These are phyloP conservation scores for Paratilapia polleni DNA, from an alignment of 2,113 vertebrate species.

Conservation along the genomic window DNA sequence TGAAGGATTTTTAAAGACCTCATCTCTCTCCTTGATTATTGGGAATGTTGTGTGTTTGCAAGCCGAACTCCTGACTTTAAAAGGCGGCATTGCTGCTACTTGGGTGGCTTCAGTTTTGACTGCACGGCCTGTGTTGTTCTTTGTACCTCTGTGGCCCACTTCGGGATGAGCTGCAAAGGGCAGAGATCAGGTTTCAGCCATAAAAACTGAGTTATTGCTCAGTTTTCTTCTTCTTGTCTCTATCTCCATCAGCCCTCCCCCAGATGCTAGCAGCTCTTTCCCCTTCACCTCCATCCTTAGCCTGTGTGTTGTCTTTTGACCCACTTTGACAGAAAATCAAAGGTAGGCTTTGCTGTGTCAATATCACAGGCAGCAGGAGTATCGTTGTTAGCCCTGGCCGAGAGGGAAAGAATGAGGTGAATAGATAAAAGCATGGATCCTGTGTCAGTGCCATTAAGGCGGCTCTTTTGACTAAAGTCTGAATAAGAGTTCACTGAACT, in stretches of 20 bases:
- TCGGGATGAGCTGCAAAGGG: not conserved
- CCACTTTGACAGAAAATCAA: slow-evolving; percentile 52
- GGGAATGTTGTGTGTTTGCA: slow-evolving; percentile 27
- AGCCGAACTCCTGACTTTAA: slow-evolving; percentile 2
- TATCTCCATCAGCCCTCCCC: not conserved
- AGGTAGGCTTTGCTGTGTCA: slow-evolving; percentile 55
- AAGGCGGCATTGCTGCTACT: slow-evolving; percentile 40
- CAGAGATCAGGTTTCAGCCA: slow-evolving; percentile 34
- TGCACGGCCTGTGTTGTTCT: not conserved
- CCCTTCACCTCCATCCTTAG: not conserved
- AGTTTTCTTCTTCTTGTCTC: slow-evolving; percentile 7
- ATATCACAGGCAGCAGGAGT: slow-evolving; percentile 40
- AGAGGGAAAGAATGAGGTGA: slow-evolving; percentile 55
- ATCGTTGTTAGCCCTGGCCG: slow-evolving; percentile 3
- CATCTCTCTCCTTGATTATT: slow-evolving; percentile 39
- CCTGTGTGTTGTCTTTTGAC: slow-evolving; percentile 45
- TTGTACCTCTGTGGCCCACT: slow-evolving; percentile 5
- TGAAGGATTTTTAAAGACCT: slow-evolving; percentile 15
- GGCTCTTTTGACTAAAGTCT: slow-evolving; percentile 8
- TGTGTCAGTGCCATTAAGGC: slow-evolving; percentile 34
- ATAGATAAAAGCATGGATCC: slow-evolving; percentile 54
- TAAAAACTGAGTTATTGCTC: slow-evolving; percentile 12
- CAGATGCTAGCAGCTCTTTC: not conserved
- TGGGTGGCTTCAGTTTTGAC: slow-evolving; percentile 65
- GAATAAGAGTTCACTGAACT: slow-evolving; percentile 40